A percentile compares a stretch with the other conserved stretches of the same genome.
These are phyloP conservation scores for Xenopus borealis DNA, from an alignment of 2,113 vertebrate genomes.

Conservation along the genomic window DNA sequence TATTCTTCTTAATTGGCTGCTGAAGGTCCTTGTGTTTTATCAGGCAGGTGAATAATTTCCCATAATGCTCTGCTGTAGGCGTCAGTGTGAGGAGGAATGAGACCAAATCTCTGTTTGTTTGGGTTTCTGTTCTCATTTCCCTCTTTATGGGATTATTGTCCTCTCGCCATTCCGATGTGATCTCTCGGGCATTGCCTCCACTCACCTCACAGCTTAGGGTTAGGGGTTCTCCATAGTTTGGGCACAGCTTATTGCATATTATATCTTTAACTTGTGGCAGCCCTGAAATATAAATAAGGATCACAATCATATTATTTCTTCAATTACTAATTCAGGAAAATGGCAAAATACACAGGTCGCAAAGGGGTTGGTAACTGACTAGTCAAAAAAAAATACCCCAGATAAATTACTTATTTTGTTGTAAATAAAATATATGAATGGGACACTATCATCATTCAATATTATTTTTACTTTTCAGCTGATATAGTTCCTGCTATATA, in stretches of 20 bases:
- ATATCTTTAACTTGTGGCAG: neutral
- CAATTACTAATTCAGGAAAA: neutral
- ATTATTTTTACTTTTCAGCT: too few species aligned
- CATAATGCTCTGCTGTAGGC: constrained; percentile 4
- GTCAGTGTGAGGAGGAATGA: neutral
- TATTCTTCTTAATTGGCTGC: neutral
- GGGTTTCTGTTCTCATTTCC: neutral
- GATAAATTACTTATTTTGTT: too few species aligned
- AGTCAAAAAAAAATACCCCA: too few species aligned
- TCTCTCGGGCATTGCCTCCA: neutral
- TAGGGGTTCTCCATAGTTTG: neutral
- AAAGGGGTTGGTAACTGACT: too few species aligned
- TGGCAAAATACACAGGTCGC: neutral
- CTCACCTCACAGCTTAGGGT: constrained; percentile 12
- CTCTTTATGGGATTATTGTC: neutral
- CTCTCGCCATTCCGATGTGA: neutral
- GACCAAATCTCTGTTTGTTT: neutral
- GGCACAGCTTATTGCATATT: neutral
- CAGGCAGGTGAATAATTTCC: neutral
- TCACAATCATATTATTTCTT: too few species aligned
- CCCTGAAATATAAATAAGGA: neutral
- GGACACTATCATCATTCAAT: too few species aligned
- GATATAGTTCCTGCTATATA: too few species aligned
- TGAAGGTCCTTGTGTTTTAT: neutral
- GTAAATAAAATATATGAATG: too few species aligned